Base-by-base conservation (phyloP, 2,113 vertebrate species). In the Misgurnus mizolepis region DNA sequence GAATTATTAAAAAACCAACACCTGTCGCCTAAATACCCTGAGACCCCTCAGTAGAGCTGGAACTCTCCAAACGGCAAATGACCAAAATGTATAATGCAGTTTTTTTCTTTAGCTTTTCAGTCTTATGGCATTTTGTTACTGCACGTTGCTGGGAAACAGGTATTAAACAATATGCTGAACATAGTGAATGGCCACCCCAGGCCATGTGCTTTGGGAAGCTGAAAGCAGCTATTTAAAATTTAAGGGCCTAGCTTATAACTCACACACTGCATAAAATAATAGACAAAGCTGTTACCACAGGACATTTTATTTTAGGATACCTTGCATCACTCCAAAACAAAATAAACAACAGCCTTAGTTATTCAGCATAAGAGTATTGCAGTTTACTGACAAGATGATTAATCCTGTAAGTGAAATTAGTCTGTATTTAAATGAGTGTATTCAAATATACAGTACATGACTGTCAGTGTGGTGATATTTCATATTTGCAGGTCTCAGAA, bases 1-100 rank as follows among this genome's bases (percentile, higher is more conserved):
- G 88, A 61, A 0, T 90, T 78, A 0, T 91, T 34, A 93, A 75
- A 88, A 92, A 90, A 85, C 90, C 85, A 62, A 5, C 70, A 53
- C 70, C 64, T 0, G 62, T 5, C 22, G 77, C 12, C n/a, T 87
- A 45, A 88, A 86, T 17, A 5, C 7, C 62, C 7, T 67, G 15
- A 71, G 27, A n/a, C 41, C 39, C 39, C 56, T 12, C 17, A 39
- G 56, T 45, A 78, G 84, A 83, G 84, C 76, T 82, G 76, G 71
- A 72, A 75, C 72, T 81, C 62, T 81, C 67, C 53, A 49, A 27
- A 76, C 22, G 70, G 14, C 10, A 67, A 60, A 73, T 34, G 12
- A 50, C 72, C 39, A 64, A 76, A 67, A 69, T 84, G 61, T 76
- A 67, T 17, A 76, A 58, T 69, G 6, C 40, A 18, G 67, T 73